Conservation (phyloP, 2,797 vertebrate genomes). For the Leptoclinus maculatus region DNA sequence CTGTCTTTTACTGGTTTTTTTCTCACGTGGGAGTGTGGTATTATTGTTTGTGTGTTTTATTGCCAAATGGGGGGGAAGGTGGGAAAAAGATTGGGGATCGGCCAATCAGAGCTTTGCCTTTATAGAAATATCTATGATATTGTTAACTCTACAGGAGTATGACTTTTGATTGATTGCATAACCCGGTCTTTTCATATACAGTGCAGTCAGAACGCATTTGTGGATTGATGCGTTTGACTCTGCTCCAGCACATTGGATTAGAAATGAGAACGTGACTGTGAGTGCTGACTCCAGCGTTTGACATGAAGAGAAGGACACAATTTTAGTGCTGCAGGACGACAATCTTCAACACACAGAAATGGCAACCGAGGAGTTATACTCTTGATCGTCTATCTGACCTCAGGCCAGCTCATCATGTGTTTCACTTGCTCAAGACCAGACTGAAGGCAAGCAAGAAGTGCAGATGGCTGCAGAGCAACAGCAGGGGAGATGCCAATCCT, state of each 20-base stretch:
- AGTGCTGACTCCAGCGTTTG: slow-evolving; percentile 1
- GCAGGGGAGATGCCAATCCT: slow-evolving; percentile 12
- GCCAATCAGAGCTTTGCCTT: slow-evolving; percentile 16
- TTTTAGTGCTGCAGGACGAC: not conserved
- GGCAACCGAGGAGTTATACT: not conserved
- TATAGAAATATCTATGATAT: slow-evolving; percentile 17
- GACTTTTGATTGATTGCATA: slow-evolving; percentile 24
- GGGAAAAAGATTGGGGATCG: slow-evolving; percentile 27
- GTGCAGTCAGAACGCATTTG: not conserved
- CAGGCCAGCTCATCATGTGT: slow-evolving; percentile 32
- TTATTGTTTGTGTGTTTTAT: slow-evolving; percentile 57
- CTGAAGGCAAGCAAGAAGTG: slow-evolving; percentile 29
- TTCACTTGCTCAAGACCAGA: slow-evolving; percentile 34
- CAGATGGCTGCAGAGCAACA: slow-evolving; percentile 42
- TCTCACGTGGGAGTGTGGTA: slow-evolving; percentile 51
- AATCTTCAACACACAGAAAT: not conserved
- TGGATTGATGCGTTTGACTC: slow-evolving; percentile 1
- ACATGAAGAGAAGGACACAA: not conserved
- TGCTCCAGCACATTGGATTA: not conserved
- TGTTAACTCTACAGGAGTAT: slow-evolving; percentile 3
- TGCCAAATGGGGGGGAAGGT: slow-evolving; percentile 33
- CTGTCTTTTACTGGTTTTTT: slow-evolving; percentile 50
- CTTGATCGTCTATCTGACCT: slow-evolving; percentile 21
- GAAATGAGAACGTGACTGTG: not conserved
- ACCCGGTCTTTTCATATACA: slow-evolving; percentile 8